phyloP scores from a whole-genome alignment of 2,888 invertebrate genomes.

The Cerceris rybyensis region DNA sequence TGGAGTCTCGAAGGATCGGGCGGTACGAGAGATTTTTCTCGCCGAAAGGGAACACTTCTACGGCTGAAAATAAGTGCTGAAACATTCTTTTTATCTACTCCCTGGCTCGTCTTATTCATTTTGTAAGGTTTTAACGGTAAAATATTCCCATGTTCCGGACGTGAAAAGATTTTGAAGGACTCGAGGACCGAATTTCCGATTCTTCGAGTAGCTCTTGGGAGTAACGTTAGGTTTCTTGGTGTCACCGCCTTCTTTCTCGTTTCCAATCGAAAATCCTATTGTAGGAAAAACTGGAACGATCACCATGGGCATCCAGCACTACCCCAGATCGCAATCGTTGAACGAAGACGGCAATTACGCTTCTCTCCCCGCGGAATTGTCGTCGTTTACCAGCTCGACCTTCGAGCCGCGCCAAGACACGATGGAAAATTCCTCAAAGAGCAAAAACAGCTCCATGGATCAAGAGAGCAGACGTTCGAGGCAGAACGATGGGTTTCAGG shows the following conservation, averaged over 20 bases:
- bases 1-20: too few relatives aligned
- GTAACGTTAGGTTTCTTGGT: background rate
- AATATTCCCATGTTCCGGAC: too few relatives aligned
- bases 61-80: background rate
- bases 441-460: slow-evolving; percentile 54
- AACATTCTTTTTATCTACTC: background rate
- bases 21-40: too few relatives aligned
- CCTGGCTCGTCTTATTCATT: background rate
- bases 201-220: background rate
- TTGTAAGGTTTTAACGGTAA: background rate
- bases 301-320: slow-evolving; percentile 77
- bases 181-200: background rate
- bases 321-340: slow-evolving; percentile 70
- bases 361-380: slow-evolving; percentile 74
- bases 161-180: background rate
- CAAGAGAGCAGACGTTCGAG: slow-evolving; percentile 51
- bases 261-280: slow-evolving; percentile 11
- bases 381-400: slow-evolving; percentile 75
- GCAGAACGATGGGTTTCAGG: slow-evolving; percentile 73
- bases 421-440: slow-evolving; percentile 20
- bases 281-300: slow-evolving; percentile 75
- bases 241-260: background rate
- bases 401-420: slow-evolving; percentile 70
- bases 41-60: background rate
- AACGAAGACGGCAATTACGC: slow-evolving; percentile 74